A percentile compares a stretch with the other conserved stretches of the same genome.
Evolutionary conservation across 1,140 invertebrate species (phyloP).

Genomic region (Drosophila eugracilis): DNA sequence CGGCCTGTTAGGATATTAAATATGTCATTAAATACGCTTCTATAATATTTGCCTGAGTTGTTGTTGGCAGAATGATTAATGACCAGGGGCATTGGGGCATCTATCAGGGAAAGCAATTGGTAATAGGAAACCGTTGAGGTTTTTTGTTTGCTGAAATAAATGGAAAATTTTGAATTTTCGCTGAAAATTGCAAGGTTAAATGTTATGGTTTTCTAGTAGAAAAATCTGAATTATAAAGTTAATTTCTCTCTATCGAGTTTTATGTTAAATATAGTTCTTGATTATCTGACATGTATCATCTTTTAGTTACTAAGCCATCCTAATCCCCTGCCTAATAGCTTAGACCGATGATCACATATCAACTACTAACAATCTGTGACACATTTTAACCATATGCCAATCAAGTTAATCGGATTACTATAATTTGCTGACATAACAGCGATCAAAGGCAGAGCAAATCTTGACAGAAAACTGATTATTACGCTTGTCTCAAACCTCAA

Average conservation of each 20-base stretch:
- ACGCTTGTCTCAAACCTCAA: neutral
- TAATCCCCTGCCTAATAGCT: neutral
- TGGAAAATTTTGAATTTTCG: neutral
- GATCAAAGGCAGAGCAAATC: neutral
- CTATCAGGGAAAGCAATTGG: conserved; percentile 10
- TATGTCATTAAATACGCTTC: conserved; percentile 67
- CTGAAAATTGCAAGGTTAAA: neutral
- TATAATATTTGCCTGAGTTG: conserved; percentile 26
- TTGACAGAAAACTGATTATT: neutral
- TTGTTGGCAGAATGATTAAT: conserved; percentile 37
- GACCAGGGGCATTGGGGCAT: conserved; percentile 22
- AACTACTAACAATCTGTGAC: neutral
- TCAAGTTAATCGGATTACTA: conserved; percentile 5
- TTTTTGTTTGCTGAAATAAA: neutral
- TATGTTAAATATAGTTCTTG: too few species aligned
- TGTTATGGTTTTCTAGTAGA: too few species aligned
- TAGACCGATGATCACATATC: neutral
- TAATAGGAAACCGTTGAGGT: conserved; percentile 22
- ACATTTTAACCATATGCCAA: neutral
- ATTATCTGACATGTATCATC: neutral
- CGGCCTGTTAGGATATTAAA: conserved; percentile 59
- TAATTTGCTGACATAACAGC: neutral
- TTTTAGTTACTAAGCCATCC: neutral
- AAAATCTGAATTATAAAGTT: too few species aligned
- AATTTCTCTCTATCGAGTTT: too few species aligned